Evolutionary conservation across 2,113 vertebrate genomes (phyloP).

Genomic region (Mohoua ochrocephala): DNA sequence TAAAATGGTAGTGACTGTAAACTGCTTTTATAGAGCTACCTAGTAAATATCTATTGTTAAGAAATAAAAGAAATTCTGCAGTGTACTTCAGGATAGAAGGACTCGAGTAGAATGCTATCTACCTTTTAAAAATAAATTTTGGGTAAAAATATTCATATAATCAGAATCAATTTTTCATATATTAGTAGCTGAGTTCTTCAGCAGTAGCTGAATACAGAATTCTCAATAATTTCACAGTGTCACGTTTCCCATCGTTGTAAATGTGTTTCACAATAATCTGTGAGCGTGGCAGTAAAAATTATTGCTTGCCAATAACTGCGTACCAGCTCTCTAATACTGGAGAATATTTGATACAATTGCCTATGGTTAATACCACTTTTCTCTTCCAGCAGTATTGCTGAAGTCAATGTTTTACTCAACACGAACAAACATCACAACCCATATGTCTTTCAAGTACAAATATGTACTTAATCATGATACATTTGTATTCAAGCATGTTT

Average conservation of each 20-base stretch:
- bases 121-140: not conserved
- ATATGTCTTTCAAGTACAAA: not conserved
- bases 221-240: not conserved
- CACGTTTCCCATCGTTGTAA: not conserved
- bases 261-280: not conserved
- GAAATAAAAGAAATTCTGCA: not conserved
- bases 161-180: not conserved
- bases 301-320: not conserved
- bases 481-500: not conserved
- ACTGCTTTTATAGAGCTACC: not conserved
- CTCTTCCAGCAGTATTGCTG: not conserved
- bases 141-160: not conserved
- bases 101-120: not conserved
- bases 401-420: conserved; percentile 3
- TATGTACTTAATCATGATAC: not conserved
- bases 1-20: not conserved
- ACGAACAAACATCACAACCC: not conserved
- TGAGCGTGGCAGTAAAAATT: not conserved
- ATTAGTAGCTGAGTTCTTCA: not conserved
- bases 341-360: not conserved
- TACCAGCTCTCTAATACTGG: not conserved
- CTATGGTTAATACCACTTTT: not conserved
- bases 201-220: not conserved
- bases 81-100: not conserved
- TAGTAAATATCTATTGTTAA: not conserved